Base-by-base conservation (phyloP, 1,140 invertebrate species). In the Brachionus rotundiformis region DNA sequence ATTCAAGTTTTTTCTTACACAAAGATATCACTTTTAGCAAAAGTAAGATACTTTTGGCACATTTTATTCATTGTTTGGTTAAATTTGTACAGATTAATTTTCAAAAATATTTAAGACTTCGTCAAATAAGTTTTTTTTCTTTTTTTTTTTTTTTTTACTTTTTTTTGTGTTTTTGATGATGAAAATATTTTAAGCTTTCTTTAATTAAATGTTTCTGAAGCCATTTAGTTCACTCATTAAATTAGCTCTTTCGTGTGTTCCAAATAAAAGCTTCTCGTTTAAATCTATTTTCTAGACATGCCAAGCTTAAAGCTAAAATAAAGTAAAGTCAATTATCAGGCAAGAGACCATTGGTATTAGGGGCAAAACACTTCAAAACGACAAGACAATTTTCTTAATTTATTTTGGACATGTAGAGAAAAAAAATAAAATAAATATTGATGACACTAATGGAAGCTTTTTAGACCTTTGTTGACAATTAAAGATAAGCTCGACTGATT, bases 11-110 rank as follows among this genome's bases (percentile, higher is more conserved):
- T 68, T 68, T 68, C n/a, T 33, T 68, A 7, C 63, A 68, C 29
- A 68, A 68, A 68, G 63, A 68, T 33, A 68, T 68, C 63, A 68
- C 63, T 68, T 68, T 68, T 68, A 33, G n/a, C 63, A 68, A 33
- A 68, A 68, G 63, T 68, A 68, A 68, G 63, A 33, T 33, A 39
- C 7, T 33, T 68, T 68, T 68, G n/a, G 16, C 47, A 49, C 47
- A 19, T 33, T 33, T 31, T 68, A 3, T 68, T 36, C 7, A 6
- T 25, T 63, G 31, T 29, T 33, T 33, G 63, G 63, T 68, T 68
- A 68, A 31, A 63, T 63, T 1, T 29, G 25, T 29, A 8, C 47
- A 49, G 47, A 49, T 49, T 49, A 4, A 49, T 49, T 49, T 49
- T 49, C 47, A 3, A 49, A 49, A n/a, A n/a, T 49, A 13, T 47